Evolutionary conservation across 2,797 vertebrate genomes (phyloP), one percentile per base, ranked within the genome.

Genomic region (Muscicapa striata): DNA sequence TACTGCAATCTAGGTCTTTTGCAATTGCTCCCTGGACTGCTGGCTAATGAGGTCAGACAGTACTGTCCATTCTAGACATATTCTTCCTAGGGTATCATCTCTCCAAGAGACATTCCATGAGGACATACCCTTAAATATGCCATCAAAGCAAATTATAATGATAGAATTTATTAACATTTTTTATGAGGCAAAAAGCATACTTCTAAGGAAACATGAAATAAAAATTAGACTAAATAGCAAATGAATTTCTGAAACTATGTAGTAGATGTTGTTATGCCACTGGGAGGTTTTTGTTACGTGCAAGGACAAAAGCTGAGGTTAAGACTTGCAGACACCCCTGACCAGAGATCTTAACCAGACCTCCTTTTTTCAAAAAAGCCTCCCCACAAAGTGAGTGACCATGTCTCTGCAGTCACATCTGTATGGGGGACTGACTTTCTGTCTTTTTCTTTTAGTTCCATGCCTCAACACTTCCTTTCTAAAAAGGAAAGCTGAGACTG

Each of bases 1-100:
- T 92, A 93, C 89, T 91, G 89, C 87, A 93, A 89, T 94, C 82
- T 92, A 95, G 94, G 87, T 95, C 89, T 93, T 93, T 73, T 81
- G 79, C 89, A 95, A 93, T 93, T 89, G 92, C 91, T 92, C 85
- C 74, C 74, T 88, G 79, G 79, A 86, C 79, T 86, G 62, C 92
- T 75, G 79, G 94, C 76, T 95, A 97, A 97, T 97, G 84, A 97
- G 95, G 96, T 95, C 95, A 95, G 96, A 96, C 93, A 97, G 92
- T 89, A 96, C 92, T 95, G 94, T 96, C 96, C 96, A 91, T 69
- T 95, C 94, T 68, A 95, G 93, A 95, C 95, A 94, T 95, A 96
- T 96, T 95, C 89, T 95, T 93, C 90, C 84, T 52, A 81, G 91
- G 84, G 95, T 94, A 96, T 96, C 95, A 95, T 94, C 92, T 89